Evolutionary conservation across 2,797 vertebrate genomes (phyloP).

Genomic region (Ispidina lecontei): DNA sequence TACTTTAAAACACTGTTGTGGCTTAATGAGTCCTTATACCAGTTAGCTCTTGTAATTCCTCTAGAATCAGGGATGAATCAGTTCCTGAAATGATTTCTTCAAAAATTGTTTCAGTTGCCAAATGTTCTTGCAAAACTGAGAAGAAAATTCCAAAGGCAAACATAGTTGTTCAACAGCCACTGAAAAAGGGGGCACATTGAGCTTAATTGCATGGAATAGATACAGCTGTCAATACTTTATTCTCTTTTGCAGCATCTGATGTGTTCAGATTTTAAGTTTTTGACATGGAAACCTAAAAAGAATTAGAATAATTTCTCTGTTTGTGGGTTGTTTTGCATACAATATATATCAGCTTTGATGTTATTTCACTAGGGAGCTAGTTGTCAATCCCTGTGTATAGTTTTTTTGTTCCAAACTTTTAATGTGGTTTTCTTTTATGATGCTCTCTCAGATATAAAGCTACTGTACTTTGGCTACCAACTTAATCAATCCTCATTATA

Average conservation of each 20-base stretch:
- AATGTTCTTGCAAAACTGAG: slow-evolving; percentile 24
- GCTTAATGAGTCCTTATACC: not conserved
- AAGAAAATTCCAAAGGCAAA: slow-evolving; percentile 49
- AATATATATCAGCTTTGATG: slow-evolving; percentile 56
- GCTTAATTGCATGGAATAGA: slow-evolving; percentile 50
- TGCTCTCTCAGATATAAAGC: slow-evolving; percentile 52
- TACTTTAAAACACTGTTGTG: not conserved
- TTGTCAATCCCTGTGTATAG: slow-evolving; percentile 33
- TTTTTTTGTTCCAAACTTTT: slow-evolving; percentile 22
- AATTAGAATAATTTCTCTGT: slow-evolving; percentile 61
- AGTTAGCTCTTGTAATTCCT: not conserved
- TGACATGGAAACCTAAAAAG: slow-evolving; percentile 58
- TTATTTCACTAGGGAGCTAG: slow-evolving; percentile 46
- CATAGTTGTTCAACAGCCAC: not conserved
- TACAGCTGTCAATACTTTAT: slow-evolving; percentile 48
- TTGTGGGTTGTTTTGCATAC: slow-evolving; percentile 63
- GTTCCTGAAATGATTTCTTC: slow-evolving; percentile 49
- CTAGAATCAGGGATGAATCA: slow-evolving; percentile 41
- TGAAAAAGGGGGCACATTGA: not conserved
- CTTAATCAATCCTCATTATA: slow-evolving; percentile 68
- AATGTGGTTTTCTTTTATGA: slow-evolving; percentile 59
- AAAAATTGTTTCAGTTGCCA: slow-evolving; percentile 12
- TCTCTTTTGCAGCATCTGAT: slow-evolving; percentile 29
- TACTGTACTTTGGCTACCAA: slow-evolving; percentile 54
- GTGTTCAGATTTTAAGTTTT: slow-evolving; percentile 53